Evolutionary conservation across 2,113 vertebrate species (phyloP).

Genomic region (Hippoglossus stenolepis): DNA sequence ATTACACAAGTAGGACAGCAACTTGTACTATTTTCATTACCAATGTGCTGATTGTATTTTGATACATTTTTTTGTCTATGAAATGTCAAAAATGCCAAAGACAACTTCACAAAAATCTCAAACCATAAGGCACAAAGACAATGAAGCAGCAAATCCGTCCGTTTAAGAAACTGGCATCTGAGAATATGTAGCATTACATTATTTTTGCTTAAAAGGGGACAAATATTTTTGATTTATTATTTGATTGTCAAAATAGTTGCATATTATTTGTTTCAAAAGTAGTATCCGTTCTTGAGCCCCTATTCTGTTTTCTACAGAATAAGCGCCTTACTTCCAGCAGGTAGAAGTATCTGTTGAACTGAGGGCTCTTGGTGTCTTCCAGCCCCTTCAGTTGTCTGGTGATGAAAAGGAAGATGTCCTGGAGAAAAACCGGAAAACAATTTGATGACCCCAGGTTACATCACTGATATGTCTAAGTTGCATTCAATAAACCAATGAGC

Average conservation of each 20-base stretch:
- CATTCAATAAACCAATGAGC: too few species aligned
- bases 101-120: not conserved
- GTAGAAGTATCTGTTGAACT: slow-evolving; percentile 99
- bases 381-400: slow-evolving; percentile 98
- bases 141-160: not conserved
- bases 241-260: too few species aligned
- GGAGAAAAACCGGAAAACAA: slow-evolving; percentile 29
- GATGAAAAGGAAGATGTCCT: slow-evolving; percentile 99
- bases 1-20: not conserved
- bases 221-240: too few species aligned
- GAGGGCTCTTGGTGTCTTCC: slow-evolving; percentile 98
- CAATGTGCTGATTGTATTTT: not conserved
- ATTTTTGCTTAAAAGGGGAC: not conserved
- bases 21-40: not conserved
- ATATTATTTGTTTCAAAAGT: not conserved
- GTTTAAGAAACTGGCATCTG: not conserved
- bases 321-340: slow-evolving; percentile 91
- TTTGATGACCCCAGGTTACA: too few species aligned
- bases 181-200: not conserved
- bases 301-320: not conserved
- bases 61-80: not conserved
- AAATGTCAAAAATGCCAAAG: not conserved
- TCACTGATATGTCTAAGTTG: too few species aligned
- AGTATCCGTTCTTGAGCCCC: not conserved
- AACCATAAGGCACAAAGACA: not conserved